Conservation (phyloP, 1,140 invertebrate species). For the Lethocerus indicus region DNA sequence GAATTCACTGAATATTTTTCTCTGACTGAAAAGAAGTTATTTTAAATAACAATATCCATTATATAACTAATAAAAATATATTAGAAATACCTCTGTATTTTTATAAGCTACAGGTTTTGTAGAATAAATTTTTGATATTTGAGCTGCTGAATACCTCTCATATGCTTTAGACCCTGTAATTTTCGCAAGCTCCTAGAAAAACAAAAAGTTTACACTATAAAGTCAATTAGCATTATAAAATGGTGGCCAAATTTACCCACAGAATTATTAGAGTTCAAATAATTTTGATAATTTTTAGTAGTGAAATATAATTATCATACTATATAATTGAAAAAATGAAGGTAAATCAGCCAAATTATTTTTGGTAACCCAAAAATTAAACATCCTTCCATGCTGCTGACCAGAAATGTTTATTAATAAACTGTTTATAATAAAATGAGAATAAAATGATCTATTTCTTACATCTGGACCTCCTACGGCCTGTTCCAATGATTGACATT, state of each 20-base stretch:
- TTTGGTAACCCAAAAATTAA: too few relatives aligned
- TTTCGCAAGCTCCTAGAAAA: slow-evolving; percentile 50
- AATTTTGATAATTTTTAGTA: too few relatives aligned
- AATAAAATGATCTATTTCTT: slow-evolving; percentile 8
- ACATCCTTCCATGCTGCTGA: too few relatives aligned
- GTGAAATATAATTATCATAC: too few relatives aligned
- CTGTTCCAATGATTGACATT: slow-evolving; percentile 65
- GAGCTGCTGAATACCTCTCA: slow-evolving; percentile 83
- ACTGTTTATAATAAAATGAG: background rate
- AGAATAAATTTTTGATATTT: slow-evolving; percentile 78
- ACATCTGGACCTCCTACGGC: slow-evolving; percentile 61
- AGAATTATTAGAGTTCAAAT: too few relatives aligned
- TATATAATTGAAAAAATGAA: too few relatives aligned
- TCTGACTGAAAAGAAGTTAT: background rate
- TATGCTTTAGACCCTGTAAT: slow-evolving; percentile 86
- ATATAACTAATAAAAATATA: background rate
- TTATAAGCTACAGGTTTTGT: slow-evolving; percentile 55
- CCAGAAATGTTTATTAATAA: too few relatives aligned
- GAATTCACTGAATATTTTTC: too few relatives aligned
- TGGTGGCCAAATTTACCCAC: too few relatives aligned
- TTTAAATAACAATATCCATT: slow-evolving; percentile 1
- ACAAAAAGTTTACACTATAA: slow-evolving; percentile 8
- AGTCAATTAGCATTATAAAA: too few relatives aligned
- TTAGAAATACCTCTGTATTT: slow-evolving; percentile 46
- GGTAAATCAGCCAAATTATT: too few relatives aligned